A percentile compares a stretch with the other conserved stretches of the same genome.
Conservation (phyloP, 2,797 vertebrate genomes). For the Euphonia xanthogaster region DNA sequence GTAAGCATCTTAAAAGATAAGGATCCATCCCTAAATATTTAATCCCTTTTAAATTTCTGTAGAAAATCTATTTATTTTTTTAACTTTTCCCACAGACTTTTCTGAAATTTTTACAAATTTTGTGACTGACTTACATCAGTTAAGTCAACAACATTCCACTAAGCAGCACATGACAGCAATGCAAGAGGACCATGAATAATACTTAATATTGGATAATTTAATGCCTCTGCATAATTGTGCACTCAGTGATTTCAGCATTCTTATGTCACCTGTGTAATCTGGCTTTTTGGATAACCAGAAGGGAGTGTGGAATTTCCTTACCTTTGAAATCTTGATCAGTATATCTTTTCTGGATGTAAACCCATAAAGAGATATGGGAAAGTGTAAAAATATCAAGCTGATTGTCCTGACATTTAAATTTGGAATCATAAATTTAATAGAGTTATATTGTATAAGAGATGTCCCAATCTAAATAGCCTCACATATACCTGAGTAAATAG, state of each 20-base stretch:
- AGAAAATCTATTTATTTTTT: neutral
- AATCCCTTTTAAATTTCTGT: neutral
- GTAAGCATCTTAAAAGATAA: neutral
- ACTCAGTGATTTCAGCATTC: neutral
- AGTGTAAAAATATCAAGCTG: neutral
- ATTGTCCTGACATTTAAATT: neutral
- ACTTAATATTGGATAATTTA: neutral
- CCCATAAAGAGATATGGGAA: neutral
- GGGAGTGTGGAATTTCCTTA: neutral
- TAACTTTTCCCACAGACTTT: neutral
- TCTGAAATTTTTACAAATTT: neutral
- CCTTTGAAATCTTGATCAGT: neutral
- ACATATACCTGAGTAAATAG: neutral
- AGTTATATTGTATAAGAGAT: neutral
- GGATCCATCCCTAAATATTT: neutral
- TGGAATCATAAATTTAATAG: neutral
- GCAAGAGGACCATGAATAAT: neutral
- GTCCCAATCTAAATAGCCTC: neutral
- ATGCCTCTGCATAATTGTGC: neutral
- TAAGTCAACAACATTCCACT: neutral
- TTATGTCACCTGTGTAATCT: neutral
- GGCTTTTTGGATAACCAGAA: neutral
- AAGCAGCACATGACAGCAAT: neutral
- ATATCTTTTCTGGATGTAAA: neutral
- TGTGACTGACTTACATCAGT: neutral